These are phyloP conservation scores for Hyla sarda DNA, from an alignment of 2,113 vertebrate species.

Conservation along the genomic window DNA sequence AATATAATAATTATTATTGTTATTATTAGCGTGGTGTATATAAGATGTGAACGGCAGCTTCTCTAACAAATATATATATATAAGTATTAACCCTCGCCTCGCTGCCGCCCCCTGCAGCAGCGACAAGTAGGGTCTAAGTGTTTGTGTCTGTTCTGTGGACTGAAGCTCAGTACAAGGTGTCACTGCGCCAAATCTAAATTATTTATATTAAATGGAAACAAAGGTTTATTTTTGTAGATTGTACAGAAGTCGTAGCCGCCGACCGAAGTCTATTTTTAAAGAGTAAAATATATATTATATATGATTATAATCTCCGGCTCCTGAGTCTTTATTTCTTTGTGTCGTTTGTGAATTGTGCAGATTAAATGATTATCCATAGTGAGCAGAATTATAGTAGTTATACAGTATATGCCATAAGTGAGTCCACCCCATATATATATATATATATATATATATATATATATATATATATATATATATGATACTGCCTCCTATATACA, in stretches of 20 bases:
- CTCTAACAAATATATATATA: slow-evolving; percentile 52
- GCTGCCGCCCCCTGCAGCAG: not conserved
- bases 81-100: slow-evolving; percentile 29
- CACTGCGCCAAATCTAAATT: slow-evolving; percentile 87
- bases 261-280: slow-evolving; percentile 96
- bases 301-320: slow-evolving; percentile 86
- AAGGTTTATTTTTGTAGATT: slow-evolving; percentile 95
- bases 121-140: not conserved
- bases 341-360: not conserved
- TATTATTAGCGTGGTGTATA: slow-evolving; percentile 55
- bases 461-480: too few relatives aligned
- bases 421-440: too few relatives aligned
- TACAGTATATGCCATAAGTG: too few relatives aligned
- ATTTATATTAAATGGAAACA: slow-evolving; percentile 86
- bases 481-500: too few relatives aligned
- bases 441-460: too few relatives aligned
- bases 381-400: not conserved
- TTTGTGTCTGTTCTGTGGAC: slow-evolving; percentile 52
- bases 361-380: not conserved
- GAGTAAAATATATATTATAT: slow-evolving; percentile 85
- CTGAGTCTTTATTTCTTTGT: slow-evolving; percentile 65
- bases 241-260: slow-evolving; percentile 87
- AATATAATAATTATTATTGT: slow-evolving; percentile 52
- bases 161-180: slow-evolving; percentile 77
- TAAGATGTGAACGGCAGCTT: slow-evolving; percentile 56